phyloP scores from a whole-genome alignment of 2,113 vertebrate species.

The Centrocercus urophasianus region DNA sequence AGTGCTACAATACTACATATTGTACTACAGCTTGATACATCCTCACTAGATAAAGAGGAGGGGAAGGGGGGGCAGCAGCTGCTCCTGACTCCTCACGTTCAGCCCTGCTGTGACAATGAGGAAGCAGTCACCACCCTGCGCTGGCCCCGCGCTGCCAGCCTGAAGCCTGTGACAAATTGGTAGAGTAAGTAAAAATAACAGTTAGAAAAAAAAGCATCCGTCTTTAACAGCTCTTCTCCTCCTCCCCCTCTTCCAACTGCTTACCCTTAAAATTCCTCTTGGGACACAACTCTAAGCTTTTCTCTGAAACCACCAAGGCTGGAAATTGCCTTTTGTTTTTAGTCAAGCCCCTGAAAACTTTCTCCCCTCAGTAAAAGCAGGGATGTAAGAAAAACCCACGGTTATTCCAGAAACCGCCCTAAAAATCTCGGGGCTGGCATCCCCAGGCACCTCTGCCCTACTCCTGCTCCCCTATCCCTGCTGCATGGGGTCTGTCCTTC shows the following conservation, averaged over 20 bases:
- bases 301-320: slow-evolving; percentile 8
- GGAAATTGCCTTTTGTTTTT: not conserved
- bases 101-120: not conserved
- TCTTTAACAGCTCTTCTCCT: not conserved
- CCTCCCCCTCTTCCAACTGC: not conserved
- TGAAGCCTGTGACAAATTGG: not conserved
- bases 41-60: too few species aligned
- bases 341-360: not conserved
- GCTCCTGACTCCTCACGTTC: not conserved
- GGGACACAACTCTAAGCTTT: not conserved
- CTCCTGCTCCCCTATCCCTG: not conserved
- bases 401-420: not conserved
- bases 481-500: not conserved
- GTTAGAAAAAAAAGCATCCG: not conserved
- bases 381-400: not conserved
- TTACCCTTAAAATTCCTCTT: slow-evolving; percentile 19
- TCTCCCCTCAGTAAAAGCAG: not conserved
- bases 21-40: too few species aligned
- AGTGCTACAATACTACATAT: not conserved
- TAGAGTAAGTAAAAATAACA: not conserved
- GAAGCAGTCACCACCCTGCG: not conserved
- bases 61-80: too few species aligned
- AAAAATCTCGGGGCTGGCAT: not conserved
- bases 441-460: not conserved
- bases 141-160: not conserved